Conservation (phyloP, 2,888 invertebrate species). For the Dexiosoma caninum region DNA sequence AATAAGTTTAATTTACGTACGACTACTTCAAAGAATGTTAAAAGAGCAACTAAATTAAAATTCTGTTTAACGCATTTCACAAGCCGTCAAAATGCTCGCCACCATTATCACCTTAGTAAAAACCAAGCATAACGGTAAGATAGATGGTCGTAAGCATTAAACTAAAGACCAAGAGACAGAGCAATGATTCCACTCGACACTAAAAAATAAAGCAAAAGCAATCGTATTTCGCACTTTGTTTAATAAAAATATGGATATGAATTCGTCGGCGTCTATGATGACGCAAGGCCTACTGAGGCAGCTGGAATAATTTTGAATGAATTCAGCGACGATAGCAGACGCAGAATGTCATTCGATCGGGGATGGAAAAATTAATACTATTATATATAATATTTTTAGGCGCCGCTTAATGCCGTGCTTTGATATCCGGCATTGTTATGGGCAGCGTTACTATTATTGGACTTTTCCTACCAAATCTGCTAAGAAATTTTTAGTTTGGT, state of each 20-base stretch:
- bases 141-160: too few relatives aligned
- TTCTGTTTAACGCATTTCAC: slow-evolving; percentile 37
- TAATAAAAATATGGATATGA: not conserved
- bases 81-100: slow-evolving; percentile 29
- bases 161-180: not conserved
- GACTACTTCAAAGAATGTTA: slow-evolving; percentile 29
- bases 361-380: too few relatives aligned
- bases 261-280: not conserved
- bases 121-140: not conserved
- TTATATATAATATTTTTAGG: too few relatives aligned
- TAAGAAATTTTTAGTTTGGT: too few relatives aligned
- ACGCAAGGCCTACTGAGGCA: not conserved
- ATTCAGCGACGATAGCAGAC: not conserved
- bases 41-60: slow-evolving; percentile 53
- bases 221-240: not conserved
- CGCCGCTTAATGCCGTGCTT: too few relatives aligned
- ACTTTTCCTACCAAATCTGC: too few relatives aligned
- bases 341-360: not conserved
- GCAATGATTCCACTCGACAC: not conserved
- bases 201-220: not conserved
- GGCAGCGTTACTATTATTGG: too few relatives aligned
- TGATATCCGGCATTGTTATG: too few relatives aligned
- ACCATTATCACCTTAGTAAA: slow-evolving; percentile 25
- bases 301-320: not conserved
- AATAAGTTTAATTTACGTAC: not conserved